A percentile compares a stretch with the other conserved stretches of the same genome.
Evolutionary conservation across 2,113 vertebrate genomes (phyloP).

Genomic region (Ancistrus triradiatus): DNA sequence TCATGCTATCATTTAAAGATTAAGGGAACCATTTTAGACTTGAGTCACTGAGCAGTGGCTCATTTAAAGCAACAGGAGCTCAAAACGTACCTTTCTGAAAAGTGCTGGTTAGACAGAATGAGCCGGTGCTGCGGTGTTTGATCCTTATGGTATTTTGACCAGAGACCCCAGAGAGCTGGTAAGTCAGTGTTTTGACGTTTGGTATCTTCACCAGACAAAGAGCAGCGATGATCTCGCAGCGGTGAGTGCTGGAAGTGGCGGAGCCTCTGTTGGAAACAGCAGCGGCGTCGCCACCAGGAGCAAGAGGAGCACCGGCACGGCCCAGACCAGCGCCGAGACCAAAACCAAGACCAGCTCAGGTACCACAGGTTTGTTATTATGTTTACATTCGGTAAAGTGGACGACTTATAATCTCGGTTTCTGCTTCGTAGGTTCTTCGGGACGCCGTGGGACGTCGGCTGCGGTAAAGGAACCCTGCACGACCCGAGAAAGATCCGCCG

Average conservation of each 20-base stretch:
- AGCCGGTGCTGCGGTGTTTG: too few relatives aligned
- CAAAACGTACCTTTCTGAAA: too few relatives aligned
- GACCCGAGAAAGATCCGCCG: constrained; percentile 68
- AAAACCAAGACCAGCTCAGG: constrained; percentile 71
- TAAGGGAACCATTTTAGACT: too few relatives aligned
- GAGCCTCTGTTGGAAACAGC: constrained; percentile 55
- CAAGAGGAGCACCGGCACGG: constrained; percentile 67
- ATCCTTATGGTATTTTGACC: too few relatives aligned
- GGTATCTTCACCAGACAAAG: constrained; percentile 73
- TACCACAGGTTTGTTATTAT: constrained; percentile 42
- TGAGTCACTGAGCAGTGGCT: too few relatives aligned
- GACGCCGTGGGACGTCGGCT: constrained; percentile 70
- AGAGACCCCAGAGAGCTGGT: too few relatives aligned
- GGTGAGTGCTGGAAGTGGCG: constrained; percentile 66
- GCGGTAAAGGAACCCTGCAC: constrained; percentile 73
- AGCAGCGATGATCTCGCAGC: constrained; percentile 83
- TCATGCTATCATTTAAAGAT: too few relatives aligned
- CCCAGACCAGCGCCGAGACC: constrained; percentile 59
- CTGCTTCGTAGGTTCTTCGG: constrained; percentile 27
- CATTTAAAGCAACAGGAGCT: too few relatives aligned
- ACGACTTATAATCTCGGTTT: too few relatives aligned
- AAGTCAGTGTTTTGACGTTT: too few relatives aligned
- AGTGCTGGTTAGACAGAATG: too few relatives aligned
- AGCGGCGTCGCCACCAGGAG: constrained; percentile 65
- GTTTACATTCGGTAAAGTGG: too few relatives aligned